phyloP scores from a whole-genome alignment of 1,140 invertebrate species.

The Trachelipus rathkii region DNA sequence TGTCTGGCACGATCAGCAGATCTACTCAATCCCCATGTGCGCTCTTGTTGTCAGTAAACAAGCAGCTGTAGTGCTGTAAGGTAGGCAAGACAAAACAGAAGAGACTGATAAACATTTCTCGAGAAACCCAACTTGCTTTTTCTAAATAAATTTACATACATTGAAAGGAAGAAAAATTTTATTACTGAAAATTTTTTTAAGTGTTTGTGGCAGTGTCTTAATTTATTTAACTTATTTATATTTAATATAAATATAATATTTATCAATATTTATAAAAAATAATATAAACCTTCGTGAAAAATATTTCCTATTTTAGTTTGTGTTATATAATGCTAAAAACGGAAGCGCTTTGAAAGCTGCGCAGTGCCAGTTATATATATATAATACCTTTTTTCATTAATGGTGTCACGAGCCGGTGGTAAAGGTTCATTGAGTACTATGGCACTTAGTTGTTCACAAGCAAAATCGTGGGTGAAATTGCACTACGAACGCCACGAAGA shows the following conservation, averaged over 20 bases:
- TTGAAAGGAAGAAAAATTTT: not conserved
- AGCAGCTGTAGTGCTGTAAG: not conserved
- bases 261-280: not conserved
- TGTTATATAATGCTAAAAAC: not conserved
- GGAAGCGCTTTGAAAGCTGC: not conserved
- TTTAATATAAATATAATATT: not conserved
- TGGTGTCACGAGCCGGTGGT: slow-evolving; percentile 38
- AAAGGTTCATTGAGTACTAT: slow-evolving; percentile 37
- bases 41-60: not conserved
- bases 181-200: not conserved
- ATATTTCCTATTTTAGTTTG: not conserved
- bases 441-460: slow-evolving; percentile 40
- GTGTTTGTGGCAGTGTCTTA: not conserved
- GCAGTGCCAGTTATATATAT: not conserved
- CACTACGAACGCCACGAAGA: slow-evolving; percentile 42
- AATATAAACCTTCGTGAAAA: not conserved
- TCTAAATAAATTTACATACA: not conserved
- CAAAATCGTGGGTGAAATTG: slow-evolving; percentile 39
- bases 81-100: not conserved
- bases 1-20: not conserved
- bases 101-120: not conserved
- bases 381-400: slow-evolving; percentile 13
- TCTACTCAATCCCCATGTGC: not conserved
- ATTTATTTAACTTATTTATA: slow-evolving; percentile 1
- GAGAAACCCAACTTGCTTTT: not conserved